Percentiles rank a stretch among this genome's conserved stretches.
phyloP scores from a whole-genome alignment of 2,113 vertebrate species.

The Gopherus evgoodei region DNA sequence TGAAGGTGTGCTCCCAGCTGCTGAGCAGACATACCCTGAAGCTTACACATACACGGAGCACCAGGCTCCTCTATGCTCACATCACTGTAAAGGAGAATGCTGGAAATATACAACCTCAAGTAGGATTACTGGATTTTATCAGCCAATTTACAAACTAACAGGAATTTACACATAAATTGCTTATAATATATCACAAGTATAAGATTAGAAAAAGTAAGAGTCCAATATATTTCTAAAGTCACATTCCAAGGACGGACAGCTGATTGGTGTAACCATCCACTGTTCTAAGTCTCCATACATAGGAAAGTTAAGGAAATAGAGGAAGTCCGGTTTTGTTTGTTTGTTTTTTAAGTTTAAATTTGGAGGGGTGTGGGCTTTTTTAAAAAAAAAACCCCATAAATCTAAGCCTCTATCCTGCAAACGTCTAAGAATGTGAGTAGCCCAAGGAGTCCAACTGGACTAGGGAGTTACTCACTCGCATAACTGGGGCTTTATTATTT shows the following conservation, averaged over 20 bases:
- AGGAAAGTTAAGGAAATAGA: background rate
- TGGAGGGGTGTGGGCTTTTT: too few relatives aligned
- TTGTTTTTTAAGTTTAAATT: slow-evolving; percentile 29
- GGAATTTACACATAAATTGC: slow-evolving; percentile 28
- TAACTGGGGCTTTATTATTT: background rate
- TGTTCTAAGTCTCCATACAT: background rate
- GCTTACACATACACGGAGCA: background rate
- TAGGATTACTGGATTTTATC: slow-evolving; percentile 25
- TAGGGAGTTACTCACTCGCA: background rate
- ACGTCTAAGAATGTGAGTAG: background rate
- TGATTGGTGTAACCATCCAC: background rate
- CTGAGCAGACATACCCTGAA: background rate
- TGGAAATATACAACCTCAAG: background rate
- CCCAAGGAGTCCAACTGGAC: too few relatives aligned
- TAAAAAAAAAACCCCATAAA: background rate
- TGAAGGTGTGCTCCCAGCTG: background rate
- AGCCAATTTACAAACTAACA: slow-evolving; percentile 44
- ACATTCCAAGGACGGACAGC: slow-evolving; percentile 11
- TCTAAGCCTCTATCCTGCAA: background rate
- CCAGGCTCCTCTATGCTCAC: background rate
- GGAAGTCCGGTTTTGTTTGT: background rate
- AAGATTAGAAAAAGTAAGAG: background rate
- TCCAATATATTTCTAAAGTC: background rate
- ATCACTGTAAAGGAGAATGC: background rate
- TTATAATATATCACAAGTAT: slow-evolving; percentile 28